Evolutionary conservation across 2,113 vertebrate species (phyloP).

Genomic region (Uropsilus gracilis): DNA sequence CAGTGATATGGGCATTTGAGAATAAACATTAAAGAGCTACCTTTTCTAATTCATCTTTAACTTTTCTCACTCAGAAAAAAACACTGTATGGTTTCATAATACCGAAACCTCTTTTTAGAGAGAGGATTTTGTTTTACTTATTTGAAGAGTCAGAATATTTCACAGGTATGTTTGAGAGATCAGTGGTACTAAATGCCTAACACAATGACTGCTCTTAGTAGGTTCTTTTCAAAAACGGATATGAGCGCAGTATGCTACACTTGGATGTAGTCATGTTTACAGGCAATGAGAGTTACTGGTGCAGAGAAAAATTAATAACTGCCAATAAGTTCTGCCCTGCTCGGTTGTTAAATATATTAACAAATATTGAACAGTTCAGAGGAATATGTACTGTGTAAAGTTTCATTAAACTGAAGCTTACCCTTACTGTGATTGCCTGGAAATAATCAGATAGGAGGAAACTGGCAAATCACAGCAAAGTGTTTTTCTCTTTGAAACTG

Average conservation of each 20-base stretch:
- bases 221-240: not conserved
- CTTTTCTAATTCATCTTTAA: slow-evolving; percentile 21
- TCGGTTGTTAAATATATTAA: not conserved
- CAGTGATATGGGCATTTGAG: not conserved
- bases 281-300: not conserved
- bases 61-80: slow-evolving; percentile 30
- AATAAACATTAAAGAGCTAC: not conserved
- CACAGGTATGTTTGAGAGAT: not conserved
- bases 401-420: not conserved
- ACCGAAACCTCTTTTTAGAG: not conserved
- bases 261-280: not conserved
- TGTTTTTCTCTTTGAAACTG: not conserved
- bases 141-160: slow-evolving; percentile 6
- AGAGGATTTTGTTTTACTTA: not conserved
- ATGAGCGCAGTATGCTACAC: not conserved
- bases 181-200: not conserved
- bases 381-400: not conserved
- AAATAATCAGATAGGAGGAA: not conserved
- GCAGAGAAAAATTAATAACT: not conserved
- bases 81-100: not conserved
- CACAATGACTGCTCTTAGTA: not conserved
- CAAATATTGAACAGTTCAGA: not conserved
- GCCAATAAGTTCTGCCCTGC: not conserved
- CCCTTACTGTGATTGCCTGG: not conserved
- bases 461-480: not conserved